Conservation (phyloP, 2,888 invertebrate species). For the Tenthredo livida region DNA sequence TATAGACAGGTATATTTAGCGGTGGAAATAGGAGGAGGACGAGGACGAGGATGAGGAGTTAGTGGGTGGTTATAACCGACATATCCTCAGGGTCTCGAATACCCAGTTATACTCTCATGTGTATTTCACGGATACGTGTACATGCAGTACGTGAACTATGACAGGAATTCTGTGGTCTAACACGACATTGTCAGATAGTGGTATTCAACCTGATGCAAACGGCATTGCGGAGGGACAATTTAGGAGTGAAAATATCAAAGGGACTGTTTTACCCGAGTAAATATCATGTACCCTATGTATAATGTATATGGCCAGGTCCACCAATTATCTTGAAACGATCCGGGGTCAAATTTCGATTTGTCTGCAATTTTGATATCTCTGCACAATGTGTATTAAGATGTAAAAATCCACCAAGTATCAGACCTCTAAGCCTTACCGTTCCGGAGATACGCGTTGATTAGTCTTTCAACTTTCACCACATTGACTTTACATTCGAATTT, state of each 20-base stretch:
- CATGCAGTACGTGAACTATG: slow-evolving; percentile 1
- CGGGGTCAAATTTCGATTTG: too few species aligned
- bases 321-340: too few species aligned
- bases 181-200: slow-evolving; percentile 10
- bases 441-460: too few species aligned
- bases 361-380: too few species aligned
- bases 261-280: not conserved
- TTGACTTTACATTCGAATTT: too few species aligned
- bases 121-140: not conserved
- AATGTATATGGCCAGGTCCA: too few species aligned
- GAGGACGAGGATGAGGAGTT: not conserved
- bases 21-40: not conserved
- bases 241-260: not conserved
- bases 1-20: not conserved
- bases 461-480: too few species aligned
- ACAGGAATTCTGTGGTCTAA: slow-evolving; percentile 40
- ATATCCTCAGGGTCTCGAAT: slow-evolving; percentile 15
- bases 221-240: not conserved
- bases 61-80: slow-evolving; percentile 14
- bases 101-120: not conserved
- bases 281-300: not conserved
- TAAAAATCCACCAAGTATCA: too few species aligned
- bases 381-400: too few species aligned
- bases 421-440: too few species aligned
- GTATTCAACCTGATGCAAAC: slow-evolving; percentile 18